Percentiles rank a stretch among this genome's conserved stretches.
Conservation (phyloP, 2,888 invertebrate genomes). For the Coelopa pilipes region DNA sequence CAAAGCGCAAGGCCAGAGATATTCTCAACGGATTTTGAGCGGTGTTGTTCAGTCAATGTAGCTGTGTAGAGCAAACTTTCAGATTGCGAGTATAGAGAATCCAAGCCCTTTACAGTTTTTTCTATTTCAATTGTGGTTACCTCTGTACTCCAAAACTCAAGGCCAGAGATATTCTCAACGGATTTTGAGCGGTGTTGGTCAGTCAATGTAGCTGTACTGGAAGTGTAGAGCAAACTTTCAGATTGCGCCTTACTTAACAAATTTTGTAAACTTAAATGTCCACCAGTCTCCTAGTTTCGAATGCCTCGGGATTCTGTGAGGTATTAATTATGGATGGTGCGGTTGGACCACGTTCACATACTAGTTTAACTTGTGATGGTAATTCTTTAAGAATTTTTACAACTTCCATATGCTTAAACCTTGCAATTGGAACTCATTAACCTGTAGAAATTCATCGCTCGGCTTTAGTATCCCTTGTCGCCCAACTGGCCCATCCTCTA, state of each 20-base stretch:
- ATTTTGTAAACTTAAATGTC: conserved; percentile 83
- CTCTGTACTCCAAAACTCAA: too few relatives aligned
- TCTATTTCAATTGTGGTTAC: too few relatives aligned
- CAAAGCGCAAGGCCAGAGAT: conserved; percentile 95
- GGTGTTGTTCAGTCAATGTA: conserved; percentile 78
- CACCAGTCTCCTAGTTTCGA: conserved; percentile 87
- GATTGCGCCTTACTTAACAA: conserved; percentile 93
- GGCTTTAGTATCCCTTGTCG: conserved; percentile 88
- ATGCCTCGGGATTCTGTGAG: conserved; percentile 81
- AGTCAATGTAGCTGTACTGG: too few relatives aligned
- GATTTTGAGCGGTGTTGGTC: too few relatives aligned
- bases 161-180: too few relatives aligned
- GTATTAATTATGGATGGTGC: conserved; percentile 78
- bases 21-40: conserved; percentile 94
- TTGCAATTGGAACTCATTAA: conserved; percentile 89
- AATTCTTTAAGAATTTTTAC: conserved; percentile 94
- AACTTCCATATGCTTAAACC: conserved; percentile 96
- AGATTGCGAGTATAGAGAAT: too few relatives aligned
- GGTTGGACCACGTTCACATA: conserved; percentile 82
- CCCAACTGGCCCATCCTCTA: conserved; percentile 97
- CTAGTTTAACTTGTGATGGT: conserved; percentile 89
- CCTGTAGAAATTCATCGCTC: conserved; percentile 97
- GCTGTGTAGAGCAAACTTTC: conserved; percentile 92
- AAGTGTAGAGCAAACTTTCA: too few relatives aligned
- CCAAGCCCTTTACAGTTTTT: too few relatives aligned